phyloP scores from a whole-genome alignment of 2,797 vertebrate species.

The Apogon hyalosoma region DNA sequence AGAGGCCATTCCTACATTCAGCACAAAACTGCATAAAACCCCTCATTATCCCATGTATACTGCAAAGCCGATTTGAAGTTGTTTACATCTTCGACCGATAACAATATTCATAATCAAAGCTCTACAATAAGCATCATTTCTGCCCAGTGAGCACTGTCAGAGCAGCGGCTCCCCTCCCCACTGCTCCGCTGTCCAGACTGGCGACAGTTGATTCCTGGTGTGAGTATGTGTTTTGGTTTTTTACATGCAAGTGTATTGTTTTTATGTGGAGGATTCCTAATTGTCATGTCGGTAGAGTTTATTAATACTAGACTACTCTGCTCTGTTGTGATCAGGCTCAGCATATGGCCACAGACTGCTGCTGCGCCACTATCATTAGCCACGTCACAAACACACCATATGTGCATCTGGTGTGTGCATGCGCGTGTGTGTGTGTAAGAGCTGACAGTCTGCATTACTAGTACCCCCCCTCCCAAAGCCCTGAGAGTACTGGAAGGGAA shows the following conservation, averaged over 20 bases:
- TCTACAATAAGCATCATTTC: slow-evolving; percentile 43
- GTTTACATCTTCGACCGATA: slow-evolving; percentile 6
- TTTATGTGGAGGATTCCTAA: slow-evolving; percentile 54
- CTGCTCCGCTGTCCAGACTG: slow-evolving; percentile 30
- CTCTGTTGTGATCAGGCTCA: slow-evolving; percentile 67
- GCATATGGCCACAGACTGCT: slow-evolving; percentile 75
- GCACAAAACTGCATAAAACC: slow-evolving; percentile 1
- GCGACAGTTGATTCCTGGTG: slow-evolving; percentile 28
- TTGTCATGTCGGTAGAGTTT: slow-evolving; percentile 68
- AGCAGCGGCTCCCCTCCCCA: slow-evolving; percentile 16
- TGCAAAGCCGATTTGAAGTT: neutral
- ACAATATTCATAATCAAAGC: slow-evolving; percentile 29
- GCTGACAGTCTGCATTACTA: slow-evolving; percentile 68
- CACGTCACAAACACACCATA: slow-evolving; percentile 61
- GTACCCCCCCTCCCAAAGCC: slow-evolving; percentile 46
- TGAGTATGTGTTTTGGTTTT: neutral
- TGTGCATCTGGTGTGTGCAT: slow-evolving; percentile 67
- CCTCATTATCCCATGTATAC: neutral
- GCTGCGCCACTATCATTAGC: slow-evolving; percentile 68
- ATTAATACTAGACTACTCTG: slow-evolving; percentile 60
- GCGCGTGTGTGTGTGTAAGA: slow-evolving; percentile 28
- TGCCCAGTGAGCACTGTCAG: slow-evolving; percentile 8
- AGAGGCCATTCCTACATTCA: slow-evolving; percentile 3
- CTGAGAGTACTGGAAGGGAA: slow-evolving; percentile 42
- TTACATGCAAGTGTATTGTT: slow-evolving; percentile 19